Percentiles rank a stretch among this genome's conserved stretches.
Evolutionary conservation across 2,888 invertebrate genomes (phyloP).

Genomic region (Pseudococcus longispinus): DNA sequence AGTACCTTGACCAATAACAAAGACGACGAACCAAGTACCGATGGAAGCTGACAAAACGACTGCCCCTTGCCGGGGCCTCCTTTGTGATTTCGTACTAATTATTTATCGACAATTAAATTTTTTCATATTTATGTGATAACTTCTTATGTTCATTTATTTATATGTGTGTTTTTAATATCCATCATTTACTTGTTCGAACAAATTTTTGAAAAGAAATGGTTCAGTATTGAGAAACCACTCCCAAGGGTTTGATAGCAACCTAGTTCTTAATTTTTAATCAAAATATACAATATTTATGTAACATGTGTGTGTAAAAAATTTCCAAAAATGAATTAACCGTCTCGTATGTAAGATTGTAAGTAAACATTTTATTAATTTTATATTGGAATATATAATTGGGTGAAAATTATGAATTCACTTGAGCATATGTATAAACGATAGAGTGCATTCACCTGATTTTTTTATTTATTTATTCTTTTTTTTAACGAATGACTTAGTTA

Average conservation of each 20-base stretch:
- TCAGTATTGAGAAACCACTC: too few relatives aligned
- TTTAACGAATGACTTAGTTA: neutral
- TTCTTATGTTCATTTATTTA: conserved; percentile 36
- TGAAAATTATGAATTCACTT: neutral
- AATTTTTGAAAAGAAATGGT: conserved; percentile 12
- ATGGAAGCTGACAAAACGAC: conserved; percentile 57
- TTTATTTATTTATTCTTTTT: neutral
- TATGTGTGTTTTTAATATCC: neutral
- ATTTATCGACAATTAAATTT: conserved; percentile 31
- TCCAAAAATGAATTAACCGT: neutral
- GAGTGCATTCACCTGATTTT: neutral
- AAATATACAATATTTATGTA: too few relatives aligned
- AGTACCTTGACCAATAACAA: conserved; percentile 74
- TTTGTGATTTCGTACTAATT: conserved; percentile 15
- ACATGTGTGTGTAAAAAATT: too few relatives aligned
- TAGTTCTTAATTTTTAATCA: too few relatives aligned
- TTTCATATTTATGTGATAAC: conserved; percentile 29
- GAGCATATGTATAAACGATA: neutral
- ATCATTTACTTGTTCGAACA: neutral
- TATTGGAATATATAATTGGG: neutral
- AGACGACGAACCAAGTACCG: conserved; percentile 34
- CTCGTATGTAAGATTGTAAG: too few relatives aligned
- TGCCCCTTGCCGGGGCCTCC: conserved; percentile 55
- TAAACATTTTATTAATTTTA: neutral
- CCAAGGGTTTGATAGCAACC: too few relatives aligned